A percentile compares a stretch with the other conserved stretches of the same genome.
Conservation (phyloP, 1,140 invertebrate species). For the Drosophila pachea region DNA sequence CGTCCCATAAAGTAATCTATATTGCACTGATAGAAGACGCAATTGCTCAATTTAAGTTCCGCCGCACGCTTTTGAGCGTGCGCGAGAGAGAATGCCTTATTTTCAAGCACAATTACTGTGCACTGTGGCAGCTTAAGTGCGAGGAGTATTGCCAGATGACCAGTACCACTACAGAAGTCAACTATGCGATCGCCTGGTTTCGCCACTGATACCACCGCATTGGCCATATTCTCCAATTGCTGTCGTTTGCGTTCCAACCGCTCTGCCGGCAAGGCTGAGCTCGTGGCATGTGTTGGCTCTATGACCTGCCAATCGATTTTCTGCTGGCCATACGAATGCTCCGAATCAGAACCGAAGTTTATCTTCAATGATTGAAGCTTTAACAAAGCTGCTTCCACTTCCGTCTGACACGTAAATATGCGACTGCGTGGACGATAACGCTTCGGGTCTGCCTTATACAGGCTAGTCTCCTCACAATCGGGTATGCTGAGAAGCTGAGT, state of each 20-base stretch:
- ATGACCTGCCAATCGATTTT: constrained; percentile 70
- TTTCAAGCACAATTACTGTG: constrained; percentile 91
- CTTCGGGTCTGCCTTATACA: constrained; percentile 89
- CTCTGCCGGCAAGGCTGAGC: constrained; percentile 87
- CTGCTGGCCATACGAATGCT: constrained; percentile 47
- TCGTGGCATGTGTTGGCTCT: constrained; percentile 77
- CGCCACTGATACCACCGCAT: constrained; percentile 86
- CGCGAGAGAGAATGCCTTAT: constrained; percentile 92
- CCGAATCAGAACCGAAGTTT: constrained; percentile 53
- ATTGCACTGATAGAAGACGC: constrained; percentile 91
- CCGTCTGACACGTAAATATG: constrained; percentile 86
- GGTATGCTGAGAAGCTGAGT: constrained; percentile 49
- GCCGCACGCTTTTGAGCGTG: constrained; percentile 86
- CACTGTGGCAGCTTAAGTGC: constrained; percentile 89
- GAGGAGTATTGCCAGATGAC: constrained; percentile 93
- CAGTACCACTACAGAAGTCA: constrained; percentile 96
- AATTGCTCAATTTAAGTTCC: constrained; percentile 86
- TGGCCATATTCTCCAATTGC: constrained; percentile 93
- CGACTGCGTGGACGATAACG: constrained; percentile 86
- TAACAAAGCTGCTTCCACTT: constrained; percentile 84
- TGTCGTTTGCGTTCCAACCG: constrained; percentile 89
- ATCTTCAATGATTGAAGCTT: constrained; percentile 69
- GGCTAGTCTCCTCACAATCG: constrained; percentile 78
- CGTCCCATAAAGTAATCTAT: constrained; percentile 89
- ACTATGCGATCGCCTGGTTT: constrained; percentile 85